Evolutionary conservation across 2,888 invertebrate species (phyloP), one percentile per base, ranked within the genome.

Genomic region (Drosophila mercatorum): DNA sequence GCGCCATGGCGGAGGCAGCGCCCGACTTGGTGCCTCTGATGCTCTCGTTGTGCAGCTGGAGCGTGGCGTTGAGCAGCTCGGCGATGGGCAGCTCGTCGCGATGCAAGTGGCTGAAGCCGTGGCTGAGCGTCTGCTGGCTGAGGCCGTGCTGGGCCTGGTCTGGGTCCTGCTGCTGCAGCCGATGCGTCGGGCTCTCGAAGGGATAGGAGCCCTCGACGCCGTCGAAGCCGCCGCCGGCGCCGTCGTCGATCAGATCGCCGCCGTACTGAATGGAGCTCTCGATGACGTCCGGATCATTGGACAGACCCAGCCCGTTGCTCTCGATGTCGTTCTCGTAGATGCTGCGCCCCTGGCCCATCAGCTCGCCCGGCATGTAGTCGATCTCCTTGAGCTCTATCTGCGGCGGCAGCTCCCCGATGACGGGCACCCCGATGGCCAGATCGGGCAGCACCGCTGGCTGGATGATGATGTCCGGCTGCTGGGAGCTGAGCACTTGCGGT

Each of bases 301-400:
- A 83, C 58, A 74, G 40, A 4, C 59, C 49, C 2, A 85, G 51
- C 22, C 68, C 75, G 43, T 89, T 86, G 74, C 78, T 78, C 22
- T 76, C 83, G 8, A 83, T 76, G n/a, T 81, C 86, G 26, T 81
- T 78, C 58, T 89, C 84, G 43, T 82, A 81, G 63, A 87, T 81
- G 44, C 72, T 74, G 34, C 81, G 79, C 1, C 64, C 66, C 49
- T 81, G 68, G 0, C 72, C 86, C 61, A 75, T 3, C 6, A 86
- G 53, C 62, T 92, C 91, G 22, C 86, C 90, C 17, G 92, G 92
- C 89, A 92, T 91, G 68, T 90, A 93, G 79, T 93, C 93, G 73
- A 93, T 92, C 86, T 93, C 92, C 76, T 92, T 92, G 3, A 93
- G 83, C 75, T 93, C 93, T 68, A 93, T 93, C 81, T 93, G 93